Percentiles rank a stretch among this genome's conserved stretches.
Evolutionary conservation across 2,888 invertebrate genomes (phyloP).

Genomic region (Vannuccia rotundouncinata): DNA sequence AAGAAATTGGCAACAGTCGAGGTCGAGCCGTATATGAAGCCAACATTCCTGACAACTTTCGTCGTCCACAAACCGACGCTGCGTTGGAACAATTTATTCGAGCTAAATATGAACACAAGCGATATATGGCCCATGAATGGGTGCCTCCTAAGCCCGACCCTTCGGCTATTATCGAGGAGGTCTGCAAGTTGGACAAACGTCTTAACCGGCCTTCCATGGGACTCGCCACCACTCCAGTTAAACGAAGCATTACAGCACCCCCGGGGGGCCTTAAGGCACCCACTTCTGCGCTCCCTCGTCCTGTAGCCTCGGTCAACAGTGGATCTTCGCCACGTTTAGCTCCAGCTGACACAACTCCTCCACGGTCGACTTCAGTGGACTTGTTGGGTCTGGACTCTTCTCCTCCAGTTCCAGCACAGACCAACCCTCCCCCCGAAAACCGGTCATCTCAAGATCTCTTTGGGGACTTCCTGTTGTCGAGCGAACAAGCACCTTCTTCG

Average conservation of each 20-base stretch:
- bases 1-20: slow-evolving; percentile 91
- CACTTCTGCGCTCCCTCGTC: slow-evolving; percentile 21
- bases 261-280: neutral
- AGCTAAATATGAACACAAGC: slow-evolving; percentile 96
- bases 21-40: slow-evolving; percentile 95
- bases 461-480: slow-evolving; percentile 68
- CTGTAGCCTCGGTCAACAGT: slow-evolving; percentile 44
- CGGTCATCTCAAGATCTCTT: slow-evolving; percentile 65
- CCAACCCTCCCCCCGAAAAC: slow-evolving; percentile 42
- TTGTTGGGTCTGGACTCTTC: slow-evolving; percentile 59
- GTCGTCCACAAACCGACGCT: slow-evolving; percentile 70
- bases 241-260: neutral
- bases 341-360: slow-evolving; percentile 48
- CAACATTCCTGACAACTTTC: slow-evolving; percentile 85
- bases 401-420: neutral
- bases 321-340: neutral
- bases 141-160: slow-evolving; percentile 65
- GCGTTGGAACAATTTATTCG: slow-evolving; percentile 87
- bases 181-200: slow-evolving; percentile 3
- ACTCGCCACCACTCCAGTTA: neutral
- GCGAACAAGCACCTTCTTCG: neutral
- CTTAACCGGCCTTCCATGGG: neutral
- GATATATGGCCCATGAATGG: slow-evolving; percentile 95
- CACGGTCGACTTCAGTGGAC: slow-evolving; percentile 58
- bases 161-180: slow-evolving; percentile 17